Conservation (phyloP, 2,113 vertebrate species). For the Dendrocopos noguchii region DNA sequence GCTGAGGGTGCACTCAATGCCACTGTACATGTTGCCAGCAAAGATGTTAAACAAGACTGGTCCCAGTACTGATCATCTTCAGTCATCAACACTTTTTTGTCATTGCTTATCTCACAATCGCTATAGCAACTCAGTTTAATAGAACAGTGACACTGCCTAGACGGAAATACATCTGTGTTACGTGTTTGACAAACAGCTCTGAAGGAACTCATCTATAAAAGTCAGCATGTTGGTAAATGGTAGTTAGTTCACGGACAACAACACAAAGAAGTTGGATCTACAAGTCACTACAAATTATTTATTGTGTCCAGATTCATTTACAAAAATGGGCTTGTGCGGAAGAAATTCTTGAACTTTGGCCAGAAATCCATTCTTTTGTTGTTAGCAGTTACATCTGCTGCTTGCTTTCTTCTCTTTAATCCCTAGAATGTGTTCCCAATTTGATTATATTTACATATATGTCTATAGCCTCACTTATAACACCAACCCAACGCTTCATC, state of each 20-base stretch:
- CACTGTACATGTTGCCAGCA: no score
- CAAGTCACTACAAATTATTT: conserved; percentile 26
- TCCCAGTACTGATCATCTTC: not conserved
- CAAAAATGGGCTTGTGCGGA: not conserved
- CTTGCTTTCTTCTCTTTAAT: conserved; percentile 74
- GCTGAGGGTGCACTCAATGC: no score
- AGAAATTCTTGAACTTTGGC: conserved; percentile 32
- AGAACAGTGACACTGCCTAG: not conserved
- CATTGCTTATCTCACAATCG: not conserved
- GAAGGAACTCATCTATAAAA: conserved; percentile 18
- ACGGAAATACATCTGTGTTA: not conserved
- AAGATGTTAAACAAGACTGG: no score
- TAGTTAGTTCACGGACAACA: conserved; percentile 1
- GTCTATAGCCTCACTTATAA: conserved; percentile 49
- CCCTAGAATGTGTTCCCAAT: conserved; percentile 73
- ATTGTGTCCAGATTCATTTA: conserved; percentile 13
- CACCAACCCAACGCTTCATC: conserved; percentile 65
- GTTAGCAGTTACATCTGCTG: conserved; percentile 57
- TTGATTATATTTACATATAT: conserved; percentile 69
- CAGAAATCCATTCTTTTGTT: conserved; percentile 38
- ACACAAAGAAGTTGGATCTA: not conserved
- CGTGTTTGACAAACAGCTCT: not conserved
- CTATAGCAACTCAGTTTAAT: accelerated
- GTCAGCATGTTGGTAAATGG: conserved; percentile 1
- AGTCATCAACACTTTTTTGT: accelerated